phyloP scores from a whole-genome alignment of 1,140 invertebrate species.

The Drosophila miranda region DNA sequence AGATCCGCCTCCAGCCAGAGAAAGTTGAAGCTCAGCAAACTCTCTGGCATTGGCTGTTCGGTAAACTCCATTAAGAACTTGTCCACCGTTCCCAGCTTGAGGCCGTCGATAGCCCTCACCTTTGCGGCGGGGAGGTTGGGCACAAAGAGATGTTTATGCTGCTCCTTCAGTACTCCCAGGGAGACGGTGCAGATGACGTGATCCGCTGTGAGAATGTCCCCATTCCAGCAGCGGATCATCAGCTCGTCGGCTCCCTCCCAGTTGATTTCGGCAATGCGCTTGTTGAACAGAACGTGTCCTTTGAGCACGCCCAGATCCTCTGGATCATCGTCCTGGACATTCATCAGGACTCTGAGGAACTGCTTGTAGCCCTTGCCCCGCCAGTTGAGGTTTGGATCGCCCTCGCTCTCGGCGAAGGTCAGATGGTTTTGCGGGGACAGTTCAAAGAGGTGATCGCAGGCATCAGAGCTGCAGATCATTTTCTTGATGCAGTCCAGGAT shows the following conservation, averaged over 20 bases:
- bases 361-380: constrained; percentile 85
- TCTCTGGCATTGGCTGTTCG: constrained; percentile 85
- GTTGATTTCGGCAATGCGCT: constrained; percentile 83
- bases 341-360: constrained; percentile 85
- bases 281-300: constrained; percentile 82
- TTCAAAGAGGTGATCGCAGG: constrained; percentile 85
- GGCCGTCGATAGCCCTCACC: constrained; percentile 85
- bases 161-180: constrained; percentile 87
- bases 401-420: constrained; percentile 84
- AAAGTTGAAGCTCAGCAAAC: constrained; percentile 80
- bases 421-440: constrained; percentile 83
- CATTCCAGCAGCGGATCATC: constrained; percentile 85
- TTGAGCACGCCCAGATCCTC: constrained; percentile 56
- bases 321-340: constrained; percentile 10
- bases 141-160: constrained; percentile 84
- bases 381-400: constrained; percentile 85
- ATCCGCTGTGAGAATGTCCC: constrained; percentile 84
- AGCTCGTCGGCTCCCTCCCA: constrained; percentile 69
- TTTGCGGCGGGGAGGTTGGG: constrained; percentile 85
- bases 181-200: constrained; percentile 88
- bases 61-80: constrained; percentile 90
- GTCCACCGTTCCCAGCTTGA: constrained; percentile 88
- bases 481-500: constrained; percentile 82
- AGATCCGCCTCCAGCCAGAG: constrained; percentile 84
- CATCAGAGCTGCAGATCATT: constrained; percentile 84